Evolutionary conservation across 2,888 invertebrate species (phyloP).

Genomic region (Coelopa pilipes): DNA sequence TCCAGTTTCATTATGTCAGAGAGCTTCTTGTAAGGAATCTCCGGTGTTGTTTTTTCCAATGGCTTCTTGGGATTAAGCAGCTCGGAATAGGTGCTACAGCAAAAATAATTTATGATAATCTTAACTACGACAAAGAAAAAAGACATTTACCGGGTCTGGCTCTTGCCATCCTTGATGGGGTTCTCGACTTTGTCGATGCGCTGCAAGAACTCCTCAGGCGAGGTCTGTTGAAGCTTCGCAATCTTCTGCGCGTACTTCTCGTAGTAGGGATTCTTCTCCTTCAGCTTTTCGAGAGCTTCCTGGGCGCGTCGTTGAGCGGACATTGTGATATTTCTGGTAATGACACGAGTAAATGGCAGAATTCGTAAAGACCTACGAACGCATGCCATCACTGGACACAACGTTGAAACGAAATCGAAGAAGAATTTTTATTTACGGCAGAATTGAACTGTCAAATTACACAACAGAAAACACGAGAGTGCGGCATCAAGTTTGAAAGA

Average conservation of each 20-base stretch:
- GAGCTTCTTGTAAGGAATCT: constrained; percentile 70
- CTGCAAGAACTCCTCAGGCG: constrained; percentile 79
- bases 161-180: constrained; percentile 60
- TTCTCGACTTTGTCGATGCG: constrained; percentile 70
- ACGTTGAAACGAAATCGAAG: constrained; percentile 19
- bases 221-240: constrained; percentile 76
- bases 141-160: constrained; percentile 61
- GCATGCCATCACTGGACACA: constrained; percentile 50
- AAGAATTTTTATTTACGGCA: constrained; percentile 9
- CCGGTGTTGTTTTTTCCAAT: constrained; percentile 51
- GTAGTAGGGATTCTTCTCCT: constrained; percentile 78
- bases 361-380: constrained; percentile 41
- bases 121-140: too few relatives aligned
- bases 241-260: constrained; percentile 85
- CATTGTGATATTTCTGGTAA: constrained; percentile 63
- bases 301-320: constrained; percentile 65
- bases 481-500: too few relatives aligned
- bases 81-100: constrained; percentile 72
- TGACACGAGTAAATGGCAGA: constrained; percentile 31
- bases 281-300: constrained; percentile 69
- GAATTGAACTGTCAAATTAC: constrained; percentile 40
- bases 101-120: neutral
- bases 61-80: constrained; percentile 74
- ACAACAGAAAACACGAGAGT: constrained; percentile 33
- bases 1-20: constrained; percentile 82